Conservation (phyloP, 1,140 invertebrate species). For the Adoxophyes honmai region DNA sequence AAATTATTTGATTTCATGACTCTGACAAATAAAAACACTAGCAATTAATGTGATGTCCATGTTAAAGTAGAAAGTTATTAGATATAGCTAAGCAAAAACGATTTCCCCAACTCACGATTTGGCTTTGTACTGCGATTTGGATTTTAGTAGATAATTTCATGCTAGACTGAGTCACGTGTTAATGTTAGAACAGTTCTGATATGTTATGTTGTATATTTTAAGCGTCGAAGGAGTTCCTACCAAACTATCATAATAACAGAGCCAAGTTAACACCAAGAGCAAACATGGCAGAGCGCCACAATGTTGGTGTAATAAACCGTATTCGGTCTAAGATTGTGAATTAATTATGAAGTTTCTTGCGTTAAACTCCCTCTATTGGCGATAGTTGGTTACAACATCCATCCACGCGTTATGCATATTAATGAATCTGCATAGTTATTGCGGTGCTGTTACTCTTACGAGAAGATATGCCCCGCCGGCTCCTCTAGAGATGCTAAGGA, state of each 20-base stretch:
- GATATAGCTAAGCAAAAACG: no score
- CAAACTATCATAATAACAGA: conserved; percentile 3
- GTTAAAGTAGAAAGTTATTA: no score
- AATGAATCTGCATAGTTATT: conserved; percentile 52
- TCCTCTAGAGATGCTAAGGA: neutral
- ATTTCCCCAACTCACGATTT: no score
- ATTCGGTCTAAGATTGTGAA: conserved; percentile 54
- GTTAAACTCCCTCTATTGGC: conserved; percentile 44
- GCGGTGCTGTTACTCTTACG: conserved; percentile 22
- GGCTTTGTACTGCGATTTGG: no score
- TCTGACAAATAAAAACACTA: no score
- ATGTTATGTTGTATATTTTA: neutral
- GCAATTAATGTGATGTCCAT: no score
- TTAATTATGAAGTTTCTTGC: conserved; percentile 64
- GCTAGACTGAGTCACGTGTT: no score
- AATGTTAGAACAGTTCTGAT: no score
- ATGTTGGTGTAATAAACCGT: conserved; percentile 41
- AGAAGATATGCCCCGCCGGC: neutral
- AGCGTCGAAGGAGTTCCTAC: neutral
- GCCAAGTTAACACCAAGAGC: conserved; percentile 15
- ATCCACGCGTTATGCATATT: conserved; percentile 61
- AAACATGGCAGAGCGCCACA: conserved; percentile 23
- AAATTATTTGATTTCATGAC: no score
- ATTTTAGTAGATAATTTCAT: no score
- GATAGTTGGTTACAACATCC: conserved; percentile 44